Base-by-base conservation (phyloP, 2,888 invertebrate species). In the Zonitis immaculata region DNA sequence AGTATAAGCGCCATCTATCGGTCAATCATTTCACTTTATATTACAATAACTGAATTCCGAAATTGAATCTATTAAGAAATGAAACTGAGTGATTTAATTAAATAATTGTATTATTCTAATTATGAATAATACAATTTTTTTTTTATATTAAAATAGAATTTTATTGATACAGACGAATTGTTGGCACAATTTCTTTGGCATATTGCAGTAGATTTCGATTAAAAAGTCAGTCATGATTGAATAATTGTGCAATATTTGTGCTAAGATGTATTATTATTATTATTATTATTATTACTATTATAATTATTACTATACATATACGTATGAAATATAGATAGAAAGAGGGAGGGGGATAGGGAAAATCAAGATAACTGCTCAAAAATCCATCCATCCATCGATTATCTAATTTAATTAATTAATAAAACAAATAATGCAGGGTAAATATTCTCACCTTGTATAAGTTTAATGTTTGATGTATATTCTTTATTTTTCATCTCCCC, bases 361-460 rank as follows among this genome's bases (percentile, higher is more conserved):
- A 18, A 9, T 18, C 61, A 66, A 66, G 63, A 64, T 68, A 63
- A 59, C 72, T 72, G 74, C 74, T 74, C 74, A 75, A 75, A 73
- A 73, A 72, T 35, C 35, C 35, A 35, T 35, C 35, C 35, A 35
- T 35, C 35, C 35, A 35, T 35, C n/a, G n/a, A n/a, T n/a, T 35
- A 35, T 16, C 9, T 35, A 35, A 35, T 75, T 66, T 74, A 74
- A 73, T 75, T 75, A 74, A 52, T 66, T 63, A 62, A 63, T 64
- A 61, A 67, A 68, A 65, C 64, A 66, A 63, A 67, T 66, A 65
- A 70, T 67, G 71, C 74, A 74, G 74, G 74, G 74, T 74, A 73
- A 64, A 68, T 67, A 60, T 16, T 35, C 16, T 16, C 35, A 55
- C 35, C 35, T 35, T 35, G 35, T 35, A 35, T 8, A 35, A 35